Evolutionary conservation across 2,113 vertebrate species (phyloP), one percentile per base, ranked within the genome.

Genomic region (rabbit (Oryctolagus cuniculus)): DNA sequence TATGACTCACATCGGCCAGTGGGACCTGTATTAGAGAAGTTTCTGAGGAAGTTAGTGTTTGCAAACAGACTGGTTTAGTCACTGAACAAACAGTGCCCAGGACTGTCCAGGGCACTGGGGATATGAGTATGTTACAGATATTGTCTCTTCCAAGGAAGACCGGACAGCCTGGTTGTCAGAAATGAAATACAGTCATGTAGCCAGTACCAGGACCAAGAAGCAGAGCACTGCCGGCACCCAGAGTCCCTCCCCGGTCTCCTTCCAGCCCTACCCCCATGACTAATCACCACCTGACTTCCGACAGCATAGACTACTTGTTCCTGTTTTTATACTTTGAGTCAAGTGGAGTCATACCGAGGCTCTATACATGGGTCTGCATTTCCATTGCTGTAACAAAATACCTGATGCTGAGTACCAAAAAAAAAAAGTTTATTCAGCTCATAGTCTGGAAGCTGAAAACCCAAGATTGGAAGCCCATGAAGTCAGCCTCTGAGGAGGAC

Each of bases 281-380:
- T 58, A 87, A 44, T 36, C 70, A 89, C 12, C 34, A 36, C 61
- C 10, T 70, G 19, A 44, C 49, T 86, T 75, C 38, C 63, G 73
- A 75, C 19, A 73, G 15, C 58, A 75, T 25, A 44, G 12, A 74
- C 55, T 82, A 13, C 1, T 85, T 67, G 29, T 19, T 67, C 36
- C 51, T 92, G 2, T 19, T 82, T 84, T 73, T 89, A 77, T 67
- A 21, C 24, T 88, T 95, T 67, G 66, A 87, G 72, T 44, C 22
- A 84, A 85, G 61, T 53, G 8, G 9, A 70, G 49, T 53, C 15
- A 16, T 36, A 29, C 15, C 22, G 3, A 12, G 75, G 7, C 70
- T 93, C 51, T 29, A 11, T 73, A 10, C 8, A 64, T 29, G 11
- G 22, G 4, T 70, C n/a, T 25, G 21, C 63, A 19, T 73, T 80